Evolutionary conservation across 2,888 invertebrate genomes (phyloP), one percentile per base, ranked within the genome.

Genomic region (Pristionchus entomophagus): DNA sequence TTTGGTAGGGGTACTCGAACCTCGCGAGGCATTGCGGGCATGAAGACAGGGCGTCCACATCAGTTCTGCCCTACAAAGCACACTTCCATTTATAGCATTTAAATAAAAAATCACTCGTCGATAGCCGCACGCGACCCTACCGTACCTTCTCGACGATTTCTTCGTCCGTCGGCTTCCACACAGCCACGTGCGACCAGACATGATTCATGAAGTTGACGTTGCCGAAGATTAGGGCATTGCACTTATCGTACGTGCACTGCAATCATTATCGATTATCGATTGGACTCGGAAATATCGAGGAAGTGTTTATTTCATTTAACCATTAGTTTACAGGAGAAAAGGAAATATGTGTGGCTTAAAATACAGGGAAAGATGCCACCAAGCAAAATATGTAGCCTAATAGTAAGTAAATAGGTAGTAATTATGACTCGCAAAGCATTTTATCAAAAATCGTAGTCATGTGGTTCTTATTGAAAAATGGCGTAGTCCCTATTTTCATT

Each of bases 141-240:
- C 78, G 35, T 38, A 82, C 82, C 56, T 22, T n/a, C 1, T 82
- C 82, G n/a, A 5, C 17, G 0, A n/a, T 17, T 2, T 29, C 19
- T 0, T 82, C 82, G 17, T 85, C 77, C 5, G 77, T 77, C 19
- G 73, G 26, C 56, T 85, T 73, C 73, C 73, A 85, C 51, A 22
- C 26, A 1, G 59, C 51, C 8, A 85, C n/a, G 53, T 85, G 85
- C n/a, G 77, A 14, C 85, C 85, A 85, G 5, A 77, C 56, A 22
- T 85, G 85, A 56, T 45, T 41, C 73, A 85, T 85, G 32, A 85
- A 59, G 35, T 41, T 59, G n/a, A 85, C n/a, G 22, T 85, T 85
- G 14, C 85, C 85, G 26, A 32, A 38, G 26, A 85, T 49, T 1
- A 77, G 85, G 17, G 49, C 41, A 53, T n/a, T 38, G 45, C 85